These are phyloP conservation scores for Scaptomyza montana DNA, from an alignment of 1,140 invertebrate species.

Conservation along the genomic window DNA sequence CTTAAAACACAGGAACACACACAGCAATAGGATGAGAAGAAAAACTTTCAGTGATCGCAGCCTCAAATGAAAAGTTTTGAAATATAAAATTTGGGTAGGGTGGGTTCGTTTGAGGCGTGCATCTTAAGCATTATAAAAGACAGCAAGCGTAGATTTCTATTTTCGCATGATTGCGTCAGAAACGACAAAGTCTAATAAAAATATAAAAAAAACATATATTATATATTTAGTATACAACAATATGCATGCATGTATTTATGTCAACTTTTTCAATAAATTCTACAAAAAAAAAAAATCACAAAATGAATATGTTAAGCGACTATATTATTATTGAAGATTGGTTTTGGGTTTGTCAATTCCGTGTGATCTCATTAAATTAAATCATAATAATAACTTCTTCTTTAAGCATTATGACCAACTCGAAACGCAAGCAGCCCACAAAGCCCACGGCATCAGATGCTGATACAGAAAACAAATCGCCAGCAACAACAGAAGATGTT, in stretches of 20 bases:
- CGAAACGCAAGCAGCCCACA: slow-evolving; percentile 56
- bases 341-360: neutral
- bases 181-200: slow-evolving; percentile 53
- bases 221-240: slow-evolving; percentile 83
- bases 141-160: slow-evolving; percentile 63
- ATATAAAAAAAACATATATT: slow-evolving; percentile 62
- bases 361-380: too few relatives aligned
- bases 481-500: neutral
- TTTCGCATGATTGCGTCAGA: slow-evolving; percentile 60
- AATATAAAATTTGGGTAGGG: neutral
- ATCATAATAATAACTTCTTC: neutral
- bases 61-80: slow-evolving; percentile 6
- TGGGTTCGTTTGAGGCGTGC: slow-evolving; percentile 24
- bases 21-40: slow-evolving; percentile 49
- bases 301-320: neutral
- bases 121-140: slow-evolving; percentile 19
- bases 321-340: neutral
- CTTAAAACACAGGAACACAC: slow-evolving; percentile 21
- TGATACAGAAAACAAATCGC: neutral
- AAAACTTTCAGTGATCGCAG: slow-evolving; percentile 43
- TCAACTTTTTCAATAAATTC: slow-evolving; percentile 84
- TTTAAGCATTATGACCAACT: slow-evolving; percentile 58
- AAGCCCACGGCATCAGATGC: slow-evolving; percentile 21
- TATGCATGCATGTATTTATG: slow-evolving; percentile 84
- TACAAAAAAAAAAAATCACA: slow-evolving; percentile 58